phyloP scores from a whole-genome alignment of 2,113 vertebrate genomes.

The Ellobius talpinus region DNA sequence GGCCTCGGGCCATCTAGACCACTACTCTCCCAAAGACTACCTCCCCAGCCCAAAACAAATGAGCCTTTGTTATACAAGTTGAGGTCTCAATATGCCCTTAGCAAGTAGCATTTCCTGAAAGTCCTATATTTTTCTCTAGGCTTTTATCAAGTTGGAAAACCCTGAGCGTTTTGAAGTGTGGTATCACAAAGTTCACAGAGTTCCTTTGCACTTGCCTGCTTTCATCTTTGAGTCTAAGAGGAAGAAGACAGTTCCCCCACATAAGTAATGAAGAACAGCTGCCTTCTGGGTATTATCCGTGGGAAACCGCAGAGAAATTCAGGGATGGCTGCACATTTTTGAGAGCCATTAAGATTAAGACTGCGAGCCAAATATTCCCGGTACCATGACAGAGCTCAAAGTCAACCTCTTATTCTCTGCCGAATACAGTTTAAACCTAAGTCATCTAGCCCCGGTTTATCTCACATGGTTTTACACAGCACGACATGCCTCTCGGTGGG shows the following conservation, averaged over 20 bases:
- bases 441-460: neutral
- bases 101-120: slow-evolving; percentile 3
- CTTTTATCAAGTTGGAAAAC: slow-evolving; percentile 48
- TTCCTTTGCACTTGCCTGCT: neutral
- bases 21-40: neutral
- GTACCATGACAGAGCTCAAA: neutral
- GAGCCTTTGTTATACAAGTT: neutral
- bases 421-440: slow-evolving; percentile 11
- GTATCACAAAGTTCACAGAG: neutral
- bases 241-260: neutral
- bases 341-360: slow-evolving; percentile 45
- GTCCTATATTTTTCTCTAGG: neutral
- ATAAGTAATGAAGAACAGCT: slow-evolving; percentile 2
- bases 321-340: slow-evolving; percentile 18
- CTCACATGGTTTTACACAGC: slow-evolving; percentile 19
- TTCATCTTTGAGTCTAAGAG: slow-evolving; percentile 27
- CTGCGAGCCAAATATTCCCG: slow-evolving; percentile 20
- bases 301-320: slow-evolving; percentile 11
- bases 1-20: neutral
- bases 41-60: neutral
- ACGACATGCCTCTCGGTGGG: neutral
- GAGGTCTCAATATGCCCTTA: neutral
- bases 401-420: neutral
- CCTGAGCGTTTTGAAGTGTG: slow-evolving; percentile 21
- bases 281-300: slow-evolving; percentile 16